Evolutionary conservation across 2,113 vertebrate species (phyloP).

Genomic region (Okapia johnstoni): DNA sequence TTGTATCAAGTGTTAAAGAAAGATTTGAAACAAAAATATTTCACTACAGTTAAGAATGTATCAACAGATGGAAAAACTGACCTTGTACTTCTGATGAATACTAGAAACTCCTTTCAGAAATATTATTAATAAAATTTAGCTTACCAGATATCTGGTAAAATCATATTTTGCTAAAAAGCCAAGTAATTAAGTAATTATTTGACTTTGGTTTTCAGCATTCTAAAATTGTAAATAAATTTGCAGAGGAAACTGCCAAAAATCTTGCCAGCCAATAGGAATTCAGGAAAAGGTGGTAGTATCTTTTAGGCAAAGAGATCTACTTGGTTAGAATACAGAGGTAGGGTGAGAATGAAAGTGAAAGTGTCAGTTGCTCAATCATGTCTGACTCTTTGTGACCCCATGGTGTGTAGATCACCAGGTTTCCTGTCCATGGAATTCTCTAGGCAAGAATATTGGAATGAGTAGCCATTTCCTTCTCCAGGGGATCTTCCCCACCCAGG

Average conservation of each 20-base stretch:
- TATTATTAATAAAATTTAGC: neutral
- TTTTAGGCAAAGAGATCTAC: neutral
- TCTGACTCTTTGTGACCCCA: neutral
- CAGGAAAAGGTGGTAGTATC: neutral
- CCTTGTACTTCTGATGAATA: neutral
- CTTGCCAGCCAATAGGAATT: neutral
- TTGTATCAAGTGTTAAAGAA: neutral
- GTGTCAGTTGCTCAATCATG: neutral
- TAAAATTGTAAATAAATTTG: constrained; percentile 1
- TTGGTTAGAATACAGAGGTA: neutral
- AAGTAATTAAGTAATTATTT: neutral
- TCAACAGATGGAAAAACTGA: neutral
- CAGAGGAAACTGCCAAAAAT: neutral
- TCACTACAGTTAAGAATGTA: neutral
- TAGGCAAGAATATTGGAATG: neutral
- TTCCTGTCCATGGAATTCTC: neutral
- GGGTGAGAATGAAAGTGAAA: neutral
- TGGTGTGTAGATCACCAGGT: neutral
- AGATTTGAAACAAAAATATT: neutral
- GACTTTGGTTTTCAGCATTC: neutral
- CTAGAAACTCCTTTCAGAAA: neutral
- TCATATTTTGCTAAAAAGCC: neutral
- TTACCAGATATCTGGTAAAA: neutral
- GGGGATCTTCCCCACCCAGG: neutral
- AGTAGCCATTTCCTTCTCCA: neutral